phyloP scores from a whole-genome alignment of 2,797 vertebrate genomes.

The Tenualosa thibaudeaui region DNA sequence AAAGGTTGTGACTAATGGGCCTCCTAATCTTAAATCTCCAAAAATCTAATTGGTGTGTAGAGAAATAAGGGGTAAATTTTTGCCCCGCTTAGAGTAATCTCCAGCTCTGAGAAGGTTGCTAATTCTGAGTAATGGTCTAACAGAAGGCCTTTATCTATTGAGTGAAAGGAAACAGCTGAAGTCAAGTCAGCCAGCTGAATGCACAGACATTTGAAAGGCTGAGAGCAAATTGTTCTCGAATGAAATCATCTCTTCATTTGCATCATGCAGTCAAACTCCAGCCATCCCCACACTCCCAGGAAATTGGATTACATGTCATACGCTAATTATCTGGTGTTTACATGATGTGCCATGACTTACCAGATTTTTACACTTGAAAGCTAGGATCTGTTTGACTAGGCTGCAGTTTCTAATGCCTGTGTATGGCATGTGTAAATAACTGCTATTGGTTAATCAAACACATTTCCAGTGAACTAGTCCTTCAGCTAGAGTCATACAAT shows the following conservation, averaged over 20 bases:
- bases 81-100: not conserved
- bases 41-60: not conserved
- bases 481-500: not conserved
- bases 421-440: not conserved
- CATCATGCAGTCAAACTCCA: not conserved
- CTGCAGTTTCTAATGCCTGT: not conserved
- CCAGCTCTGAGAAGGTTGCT: not conserved
- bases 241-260: constrained; percentile 6
- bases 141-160: not conserved
- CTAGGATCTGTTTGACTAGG: not conserved
- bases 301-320: constrained; percentile 4
- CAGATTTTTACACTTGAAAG: constrained; percentile 19
- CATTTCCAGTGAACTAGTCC: not conserved
- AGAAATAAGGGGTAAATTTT: not conserved
- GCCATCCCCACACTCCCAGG: not conserved
- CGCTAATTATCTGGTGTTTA: constrained; percentile 1
- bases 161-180: not conserved
- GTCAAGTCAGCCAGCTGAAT: not conserved
- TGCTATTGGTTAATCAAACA: not conserved
- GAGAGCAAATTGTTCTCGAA: not conserved
- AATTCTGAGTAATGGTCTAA: not conserved
- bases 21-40: not conserved
- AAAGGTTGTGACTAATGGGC: not conserved
- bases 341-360: constrained; percentile 8
- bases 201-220: not conserved